Evolutionary conservation across 1,140 invertebrate genomes (phyloP).

Genomic region (Drosophila athabasca): DNA sequence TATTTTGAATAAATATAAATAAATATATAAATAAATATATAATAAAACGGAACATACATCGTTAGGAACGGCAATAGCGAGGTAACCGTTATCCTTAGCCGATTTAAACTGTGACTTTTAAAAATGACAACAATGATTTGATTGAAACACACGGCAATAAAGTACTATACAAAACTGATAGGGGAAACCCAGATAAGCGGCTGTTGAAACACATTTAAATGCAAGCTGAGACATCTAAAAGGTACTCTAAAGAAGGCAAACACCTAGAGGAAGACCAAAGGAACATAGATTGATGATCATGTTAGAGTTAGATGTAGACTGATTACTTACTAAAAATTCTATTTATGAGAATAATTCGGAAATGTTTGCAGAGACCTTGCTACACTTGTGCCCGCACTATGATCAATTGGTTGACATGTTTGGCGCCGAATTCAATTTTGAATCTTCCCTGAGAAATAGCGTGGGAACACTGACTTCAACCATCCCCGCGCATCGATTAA

Average conservation of each 20-base stretch:
- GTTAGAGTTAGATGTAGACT: no score
- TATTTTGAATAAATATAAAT: no score
- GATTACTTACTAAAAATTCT: no score
- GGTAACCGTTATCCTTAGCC: neutral
- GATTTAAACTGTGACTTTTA: no score
- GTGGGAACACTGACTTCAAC: no score
- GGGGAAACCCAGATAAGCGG: neutral
- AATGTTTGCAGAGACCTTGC: no score
- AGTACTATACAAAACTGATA: neutral
- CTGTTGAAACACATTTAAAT: neutral
- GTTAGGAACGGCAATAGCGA: no score
- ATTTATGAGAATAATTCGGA: no score
- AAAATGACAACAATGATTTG: neutral
- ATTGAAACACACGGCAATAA: neutral
- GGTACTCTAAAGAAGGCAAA: neutral
- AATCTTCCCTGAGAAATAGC: no score
- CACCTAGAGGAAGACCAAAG: neutral
- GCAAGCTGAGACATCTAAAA: neutral
- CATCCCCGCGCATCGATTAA: no score
- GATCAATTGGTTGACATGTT: conserved; percentile 1
- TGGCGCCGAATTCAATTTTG: neutral
- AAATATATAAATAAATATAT: no score
- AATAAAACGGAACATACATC: no score
- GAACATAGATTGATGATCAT: neutral
- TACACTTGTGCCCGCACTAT: neutral